phyloP scores from a whole-genome alignment of 2,113 vertebrate species.

The Cynoglossus semilaevis region DNA sequence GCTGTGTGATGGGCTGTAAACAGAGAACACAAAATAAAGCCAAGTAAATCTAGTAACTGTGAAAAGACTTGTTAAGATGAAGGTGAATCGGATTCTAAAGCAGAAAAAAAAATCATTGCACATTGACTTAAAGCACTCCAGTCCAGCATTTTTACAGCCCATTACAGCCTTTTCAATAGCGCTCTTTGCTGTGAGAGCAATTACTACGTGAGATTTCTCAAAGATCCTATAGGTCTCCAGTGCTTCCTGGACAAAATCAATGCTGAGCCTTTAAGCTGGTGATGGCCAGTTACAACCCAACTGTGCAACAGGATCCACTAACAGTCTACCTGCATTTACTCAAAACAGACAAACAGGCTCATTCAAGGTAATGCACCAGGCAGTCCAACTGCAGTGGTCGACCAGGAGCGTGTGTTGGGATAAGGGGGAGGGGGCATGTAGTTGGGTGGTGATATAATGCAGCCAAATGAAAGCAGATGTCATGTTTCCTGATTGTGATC shows the following conservation, averaged over 20 bases:
- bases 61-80: background rate
- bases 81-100: background rate
- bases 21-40: constrained; percentile 1
- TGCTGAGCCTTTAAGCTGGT: constrained; percentile 17
- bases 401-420: constrained; percentile 17
- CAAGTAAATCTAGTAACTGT: constrained; percentile 4
- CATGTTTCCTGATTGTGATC: constrained; percentile 65
- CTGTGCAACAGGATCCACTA: constrained; percentile 44
- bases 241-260: constrained; percentile 42
- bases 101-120: constrained; percentile 17
- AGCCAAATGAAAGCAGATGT: constrained; percentile 70
- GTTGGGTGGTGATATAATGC: constrained; percentile 39
- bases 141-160: constrained; percentile 13
- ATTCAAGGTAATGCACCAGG: constrained; percentile 38
- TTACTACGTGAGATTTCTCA: constrained; percentile 23
- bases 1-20: background rate
- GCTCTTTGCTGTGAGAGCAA: constrained; percentile 13
- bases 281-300: constrained; percentile 20
- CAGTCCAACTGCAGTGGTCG: constrained; percentile 40
- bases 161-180: constrained; percentile 19
- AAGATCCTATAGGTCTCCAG: constrained; percentile 11
- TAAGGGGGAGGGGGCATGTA: background rate
- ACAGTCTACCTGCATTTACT: constrained; percentile 45
- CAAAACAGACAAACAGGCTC: constrained; percentile 55
- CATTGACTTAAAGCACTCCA: constrained; percentile 3